Conservation (phyloP, 2,888 invertebrate species). For the Andrena bicolor region DNA sequence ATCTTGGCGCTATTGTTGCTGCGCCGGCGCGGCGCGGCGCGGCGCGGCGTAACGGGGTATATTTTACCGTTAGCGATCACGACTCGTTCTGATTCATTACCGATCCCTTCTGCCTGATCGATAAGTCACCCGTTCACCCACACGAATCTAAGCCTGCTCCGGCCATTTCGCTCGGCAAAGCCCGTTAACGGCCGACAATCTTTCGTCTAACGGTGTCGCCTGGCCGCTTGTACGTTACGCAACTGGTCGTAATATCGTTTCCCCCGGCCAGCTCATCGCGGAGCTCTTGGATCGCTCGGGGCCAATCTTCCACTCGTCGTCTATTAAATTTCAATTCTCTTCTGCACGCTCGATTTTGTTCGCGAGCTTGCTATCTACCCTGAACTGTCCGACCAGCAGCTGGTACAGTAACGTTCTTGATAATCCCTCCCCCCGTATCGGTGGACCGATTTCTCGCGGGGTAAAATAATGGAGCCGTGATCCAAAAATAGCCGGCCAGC, state of each 20-base stretch:
- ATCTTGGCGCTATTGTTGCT: slow-evolving; percentile 58
- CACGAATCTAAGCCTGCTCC: slow-evolving; percentile 47
- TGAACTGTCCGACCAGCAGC: no score
- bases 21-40: background rate
- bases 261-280: background rate
- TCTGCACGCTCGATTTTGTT: no score
- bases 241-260: slow-evolving; percentile 53
- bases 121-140: slow-evolving; percentile 60
- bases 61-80: slow-evolving; percentile 80
- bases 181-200: slow-evolving; percentile 63
- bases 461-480: background rate
- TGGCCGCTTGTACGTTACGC: slow-evolving; percentile 48
- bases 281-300: background rate
- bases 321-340: no score
- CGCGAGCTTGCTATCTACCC: no score
- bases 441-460: slow-evolving; percentile 9
- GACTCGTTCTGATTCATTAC: slow-evolving; percentile 77
- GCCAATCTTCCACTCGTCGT: no score
- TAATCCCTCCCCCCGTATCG: background rate
- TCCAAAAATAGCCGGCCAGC: slow-evolving; percentile 25
- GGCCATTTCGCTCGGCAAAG: slow-evolving; percentile 43
- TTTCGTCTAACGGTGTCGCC: slow-evolving; percentile 61
- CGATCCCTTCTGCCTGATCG: slow-evolving; percentile 70
- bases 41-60: slow-evolving; percentile 76
- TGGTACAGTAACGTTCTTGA: no score